These are phyloP conservation scores for Cheirogaleus medius DNA, from an alignment of 2,113 vertebrate species.

Conservation along the genomic window DNA sequence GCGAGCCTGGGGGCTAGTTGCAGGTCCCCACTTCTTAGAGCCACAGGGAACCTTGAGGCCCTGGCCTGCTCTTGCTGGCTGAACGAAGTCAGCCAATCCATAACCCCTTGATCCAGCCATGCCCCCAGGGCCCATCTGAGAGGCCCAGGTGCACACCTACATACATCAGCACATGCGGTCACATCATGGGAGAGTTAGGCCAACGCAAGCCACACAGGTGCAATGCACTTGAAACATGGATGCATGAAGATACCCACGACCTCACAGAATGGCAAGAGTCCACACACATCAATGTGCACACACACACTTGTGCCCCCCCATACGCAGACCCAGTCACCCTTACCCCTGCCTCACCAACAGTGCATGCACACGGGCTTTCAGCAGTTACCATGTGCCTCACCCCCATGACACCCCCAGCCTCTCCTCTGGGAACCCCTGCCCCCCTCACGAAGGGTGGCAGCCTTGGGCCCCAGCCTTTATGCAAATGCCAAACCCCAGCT, in stretches of 20 bases:
- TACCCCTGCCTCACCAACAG: neutral
- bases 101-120: rapidly evolving
- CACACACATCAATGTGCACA: no score
- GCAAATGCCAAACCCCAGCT: conserved; percentile 82
- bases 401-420: conserved; percentile 29
- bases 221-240: neutral
- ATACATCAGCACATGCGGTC: neutral
- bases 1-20: neutral
- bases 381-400: conserved; percentile 53
- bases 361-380: conserved; percentile 37
- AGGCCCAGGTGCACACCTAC: neutral
- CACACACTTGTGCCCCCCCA: neutral
- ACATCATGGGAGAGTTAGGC: neutral
- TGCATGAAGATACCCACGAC: neutral
- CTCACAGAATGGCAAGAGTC: neutral
- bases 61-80: neutral
- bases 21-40: neutral
- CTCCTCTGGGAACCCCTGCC: conserved; percentile 76
- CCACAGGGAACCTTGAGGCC: neutral
- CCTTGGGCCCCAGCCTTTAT: conserved; percentile 82
- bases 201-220: neutral
- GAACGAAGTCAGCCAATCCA: neutral
- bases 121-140: no score
- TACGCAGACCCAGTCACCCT: neutral
- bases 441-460: conserved; percentile 72